Conservation (phyloP, 2,113 vertebrate species). For the Synodontis membranacea region DNA sequence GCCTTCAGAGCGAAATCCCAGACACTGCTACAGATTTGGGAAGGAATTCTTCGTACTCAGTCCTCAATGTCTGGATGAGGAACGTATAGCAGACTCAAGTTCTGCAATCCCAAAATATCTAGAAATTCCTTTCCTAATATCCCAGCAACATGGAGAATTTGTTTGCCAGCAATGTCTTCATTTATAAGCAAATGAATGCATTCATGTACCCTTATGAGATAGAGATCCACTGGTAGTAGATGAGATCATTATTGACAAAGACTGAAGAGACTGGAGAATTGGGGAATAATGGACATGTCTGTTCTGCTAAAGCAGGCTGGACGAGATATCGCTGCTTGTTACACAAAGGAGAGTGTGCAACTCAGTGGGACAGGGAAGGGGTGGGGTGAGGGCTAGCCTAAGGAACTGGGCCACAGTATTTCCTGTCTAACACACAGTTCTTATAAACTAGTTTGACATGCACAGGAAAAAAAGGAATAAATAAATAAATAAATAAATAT, state of each 20-base stretch:
- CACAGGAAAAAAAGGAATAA: not conserved
- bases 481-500: not conserved
- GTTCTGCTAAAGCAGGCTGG: conserved; percentile 68
- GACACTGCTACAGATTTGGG: conserved; percentile 24
- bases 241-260: conserved; percentile 47
- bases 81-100: not conserved
- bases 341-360: conserved; percentile 56
- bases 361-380: conserved; percentile 44
- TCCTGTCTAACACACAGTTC: conserved; percentile 5
- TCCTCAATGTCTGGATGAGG: not conserved
- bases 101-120: conserved; percentile 20
- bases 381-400: conserved; percentile 11
- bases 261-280: conserved; percentile 31
- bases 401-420: conserved; percentile 10
- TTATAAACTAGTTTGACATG: not conserved
- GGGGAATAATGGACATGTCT: conserved; percentile 50
- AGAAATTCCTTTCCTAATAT: not conserved
- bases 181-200: conserved; percentile 35
- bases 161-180: not conserved
- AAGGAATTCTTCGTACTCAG: conserved; percentile 19
- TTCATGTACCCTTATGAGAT: conserved; percentile 30
- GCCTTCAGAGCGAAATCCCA: conserved; percentile 36
- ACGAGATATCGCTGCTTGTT: conserved; percentile 83
- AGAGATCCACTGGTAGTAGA: conserved; percentile 36
- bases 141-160: conserved; percentile 5